Evolutionary conservation across 2,888 invertebrate genomes (phyloP), one percentile per base, ranked within the genome.

Genomic region (Lithophane socia): DNA sequence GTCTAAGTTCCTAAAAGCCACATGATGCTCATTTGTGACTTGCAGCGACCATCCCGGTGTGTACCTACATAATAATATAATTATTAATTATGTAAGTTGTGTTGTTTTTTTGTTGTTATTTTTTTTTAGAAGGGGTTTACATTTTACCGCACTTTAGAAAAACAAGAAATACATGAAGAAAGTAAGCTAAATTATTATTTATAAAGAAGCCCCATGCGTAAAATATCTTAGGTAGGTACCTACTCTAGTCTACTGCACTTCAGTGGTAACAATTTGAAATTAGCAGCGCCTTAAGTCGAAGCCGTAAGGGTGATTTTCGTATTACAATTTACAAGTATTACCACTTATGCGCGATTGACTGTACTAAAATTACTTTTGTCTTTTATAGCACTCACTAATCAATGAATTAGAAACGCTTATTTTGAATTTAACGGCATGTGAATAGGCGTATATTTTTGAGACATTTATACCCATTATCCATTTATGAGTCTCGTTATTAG

Each of bases 401-500:
- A 16, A 29, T 37, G 0, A 60, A 54, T 54, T 5, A 47, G 18
- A 68, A 67, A 0, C 4, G 16, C 9, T 29, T 24, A 21, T 29
- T 1, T 18, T 64, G 1, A 10, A 12, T 47, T 24, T 16, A 60
- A 29, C 2, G 24, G 8, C 7, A 24, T 58, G 18, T 3, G 1
- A 29, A 47, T 29, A 13, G 12, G 12, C 12, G 3, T 42, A 56
- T 13, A 61, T 52, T 47, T 37, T 0, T 21, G 4, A 12, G 1
- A 12, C 1, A 56, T 54, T n/a, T 58, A 56, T n/a, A 42, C 7
- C 49, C 10, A n/a, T n/a, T n/a, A 54, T 24, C 21, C 3, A 76
- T 67, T 24, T n/a, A 60, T 16, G 37, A 64, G 24, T 68, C 13
- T 3, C 21, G 10, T 68, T 24, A 68, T 82, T 52, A 52, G 16